These are phyloP conservation scores for Heliconius ethilla DNA, from an alignment of 2,888 invertebrate genomes.

Conservation along the genomic window DNA sequence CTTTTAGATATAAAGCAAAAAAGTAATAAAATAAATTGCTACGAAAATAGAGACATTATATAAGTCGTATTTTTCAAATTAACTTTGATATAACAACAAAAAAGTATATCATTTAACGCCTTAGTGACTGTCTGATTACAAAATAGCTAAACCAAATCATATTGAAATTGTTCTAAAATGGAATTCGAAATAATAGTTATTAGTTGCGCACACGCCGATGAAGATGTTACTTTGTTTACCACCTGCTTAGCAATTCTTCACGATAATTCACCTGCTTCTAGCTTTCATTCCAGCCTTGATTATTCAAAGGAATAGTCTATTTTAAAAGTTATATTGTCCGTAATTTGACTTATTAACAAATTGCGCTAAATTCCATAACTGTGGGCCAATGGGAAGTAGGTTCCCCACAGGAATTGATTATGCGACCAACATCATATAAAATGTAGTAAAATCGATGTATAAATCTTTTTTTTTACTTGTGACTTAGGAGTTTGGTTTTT, in stretches of 20 bases:
- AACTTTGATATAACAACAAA: neutral
- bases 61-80: neutral
- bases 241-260: slow-evolving; percentile 60
- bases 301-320: slow-evolving; percentile 38
- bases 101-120: slow-evolving; percentile 29
- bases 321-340: neutral
- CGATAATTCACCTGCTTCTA: slow-evolving; percentile 58
- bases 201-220: slow-evolving; percentile 66
- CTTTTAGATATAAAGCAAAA: too few relatives aligned
- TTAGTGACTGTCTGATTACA: slow-evolving; percentile 9
- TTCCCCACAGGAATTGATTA: too few relatives aligned
- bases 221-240: slow-evolving; percentile 64
- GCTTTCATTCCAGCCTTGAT: slow-evolving; percentile 51
- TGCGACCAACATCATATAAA: too few relatives aligned
- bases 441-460: too few relatives aligned
- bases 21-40: neutral
- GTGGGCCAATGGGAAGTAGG: too few relatives aligned
- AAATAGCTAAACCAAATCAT: slow-evolving; percentile 1
- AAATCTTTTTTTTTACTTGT: too few relatives aligned
- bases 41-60: neutral
- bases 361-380: too few relatives aligned
- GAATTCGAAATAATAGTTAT: slow-evolving; percentile 18
- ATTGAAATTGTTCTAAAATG: slow-evolving; percentile 25
- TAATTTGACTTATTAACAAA: too few relatives aligned
- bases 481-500: too few relatives aligned